Evolutionary conservation across 1,140 invertebrate genomes (phyloP).

Genomic region (Tetramorium parvispinum): DNA sequence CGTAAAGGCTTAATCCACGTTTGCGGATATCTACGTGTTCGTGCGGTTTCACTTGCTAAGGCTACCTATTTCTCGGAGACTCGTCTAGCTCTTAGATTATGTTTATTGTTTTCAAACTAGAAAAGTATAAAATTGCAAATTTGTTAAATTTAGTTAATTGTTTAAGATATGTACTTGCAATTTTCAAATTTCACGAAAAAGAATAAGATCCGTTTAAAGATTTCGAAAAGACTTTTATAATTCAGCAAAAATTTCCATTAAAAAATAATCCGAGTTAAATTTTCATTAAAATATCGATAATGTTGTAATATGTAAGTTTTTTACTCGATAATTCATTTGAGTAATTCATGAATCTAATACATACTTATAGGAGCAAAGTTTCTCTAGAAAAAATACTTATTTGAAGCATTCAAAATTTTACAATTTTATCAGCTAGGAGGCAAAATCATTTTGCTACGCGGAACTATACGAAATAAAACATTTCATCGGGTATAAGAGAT

Average conservation of each 20-base stretch:
- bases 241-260: background rate
- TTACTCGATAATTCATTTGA: background rate
- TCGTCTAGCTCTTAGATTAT: slow-evolving; percentile 8
- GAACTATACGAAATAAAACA: slow-evolving; percentile 44
- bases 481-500: slow-evolving; percentile 31
- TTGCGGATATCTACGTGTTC: slow-evolving; percentile 14
- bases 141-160: background rate
- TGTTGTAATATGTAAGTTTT: background rate
- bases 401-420: background rate
- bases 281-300: background rate
- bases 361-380: background rate
- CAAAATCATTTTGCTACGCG: background rate
- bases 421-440: background rate
- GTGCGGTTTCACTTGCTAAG: slow-evolving; percentile 7
- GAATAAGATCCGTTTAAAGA: background rate
- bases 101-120: background rate
- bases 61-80: slow-evolving; percentile 1
- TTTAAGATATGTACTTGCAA: background rate
- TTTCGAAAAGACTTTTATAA: background rate
- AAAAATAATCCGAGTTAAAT: background rate
- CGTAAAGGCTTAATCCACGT: slow-evolving; percentile 50
- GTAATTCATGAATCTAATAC: too few species aligned
- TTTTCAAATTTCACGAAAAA: background rate
- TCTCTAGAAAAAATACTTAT: background rate
- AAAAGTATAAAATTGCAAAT: background rate